Evolutionary conservation across 64 coral and sea anemone species (phyloP).

Genomic region (Anthopleura sola): DNA sequence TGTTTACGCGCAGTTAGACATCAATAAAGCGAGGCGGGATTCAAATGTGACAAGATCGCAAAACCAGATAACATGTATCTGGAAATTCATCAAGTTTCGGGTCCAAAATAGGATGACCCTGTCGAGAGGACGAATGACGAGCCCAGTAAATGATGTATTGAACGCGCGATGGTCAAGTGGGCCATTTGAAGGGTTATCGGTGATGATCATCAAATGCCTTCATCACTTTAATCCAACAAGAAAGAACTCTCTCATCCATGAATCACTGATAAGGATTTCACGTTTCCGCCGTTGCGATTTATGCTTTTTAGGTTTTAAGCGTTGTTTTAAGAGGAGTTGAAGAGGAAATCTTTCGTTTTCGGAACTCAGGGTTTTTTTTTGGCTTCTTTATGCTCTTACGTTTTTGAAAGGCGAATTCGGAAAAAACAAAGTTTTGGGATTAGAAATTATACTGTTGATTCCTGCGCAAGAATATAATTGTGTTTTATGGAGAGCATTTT

Average conservation of each 20-base stretch:
- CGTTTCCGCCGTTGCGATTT: neutral
- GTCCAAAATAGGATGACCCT: neutral
- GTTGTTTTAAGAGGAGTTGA: neutral
- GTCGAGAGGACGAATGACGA: neutral
- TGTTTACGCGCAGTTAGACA: neutral
- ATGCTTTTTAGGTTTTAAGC: neutral
- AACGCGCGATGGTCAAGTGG: slow-evolving; percentile 5
- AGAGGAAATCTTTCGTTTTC: neutral
- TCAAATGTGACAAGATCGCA: neutral
- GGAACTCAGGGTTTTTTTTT: too few relatives aligned
- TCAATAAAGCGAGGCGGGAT: neutral
- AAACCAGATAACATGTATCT: neutral
- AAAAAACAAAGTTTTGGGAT: neutral
- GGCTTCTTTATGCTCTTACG: neutral
- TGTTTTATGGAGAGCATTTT: neutral
- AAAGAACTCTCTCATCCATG: slow-evolving; percentile 2
- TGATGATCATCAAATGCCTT: neutral
- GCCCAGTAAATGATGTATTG: neutral
- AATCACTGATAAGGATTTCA: slow-evolving; percentile 4
- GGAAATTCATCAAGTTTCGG: slow-evolving; percentile 5
- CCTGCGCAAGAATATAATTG: neutral
- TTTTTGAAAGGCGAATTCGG: neutral
- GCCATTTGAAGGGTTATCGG: neutral
- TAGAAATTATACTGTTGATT: neutral
- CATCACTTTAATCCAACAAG: slow-evolving; percentile 11